Evolutionary conservation across 2,888 invertebrate species (phyloP).

Genomic region (Pegoplata infirma): DNA sequence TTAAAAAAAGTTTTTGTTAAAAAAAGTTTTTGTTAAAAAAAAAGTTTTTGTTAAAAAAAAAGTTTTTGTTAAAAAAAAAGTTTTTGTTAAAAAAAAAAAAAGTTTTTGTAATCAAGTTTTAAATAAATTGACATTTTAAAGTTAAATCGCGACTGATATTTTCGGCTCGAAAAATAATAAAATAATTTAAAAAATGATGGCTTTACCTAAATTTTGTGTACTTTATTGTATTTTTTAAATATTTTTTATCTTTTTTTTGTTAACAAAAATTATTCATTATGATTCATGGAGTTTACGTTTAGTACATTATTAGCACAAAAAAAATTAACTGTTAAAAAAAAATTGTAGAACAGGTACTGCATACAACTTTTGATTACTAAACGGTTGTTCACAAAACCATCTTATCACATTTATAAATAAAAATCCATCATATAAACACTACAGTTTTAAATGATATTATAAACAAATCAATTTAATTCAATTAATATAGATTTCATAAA

Average conservation of each 20-base stretch:
- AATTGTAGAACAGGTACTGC: too few species aligned
- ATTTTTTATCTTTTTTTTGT: conserved; percentile 3
- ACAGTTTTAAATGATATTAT: neutral
- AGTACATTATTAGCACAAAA: neutral
- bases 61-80: too few species aligned
- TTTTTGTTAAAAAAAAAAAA: too few species aligned
- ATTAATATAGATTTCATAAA: too few species aligned
- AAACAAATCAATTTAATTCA: neutral
- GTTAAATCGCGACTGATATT: too few species aligned
- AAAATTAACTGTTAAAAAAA: conserved; percentile 3
- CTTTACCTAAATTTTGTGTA: neutral
- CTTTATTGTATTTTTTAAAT: neutral
- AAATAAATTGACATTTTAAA: too few species aligned
- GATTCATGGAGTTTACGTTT: conserved; percentile 15
- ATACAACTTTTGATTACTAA: conserved; percentile 3
- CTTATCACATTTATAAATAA: conserved; percentile 22
- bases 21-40: too few species aligned
- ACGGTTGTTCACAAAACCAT: neutral
- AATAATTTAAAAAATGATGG: too few species aligned
- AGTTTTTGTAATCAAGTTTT: too few species aligned
- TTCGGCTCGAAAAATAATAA: too few species aligned
- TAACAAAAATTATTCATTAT: conserved; percentile 3
- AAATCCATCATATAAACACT: conserved; percentile 11
- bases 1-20: too few species aligned
- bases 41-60: too few species aligned